phyloP scores from a whole-genome alignment of 2,797 vertebrate genomes.

The Anableps anableps region DNA sequence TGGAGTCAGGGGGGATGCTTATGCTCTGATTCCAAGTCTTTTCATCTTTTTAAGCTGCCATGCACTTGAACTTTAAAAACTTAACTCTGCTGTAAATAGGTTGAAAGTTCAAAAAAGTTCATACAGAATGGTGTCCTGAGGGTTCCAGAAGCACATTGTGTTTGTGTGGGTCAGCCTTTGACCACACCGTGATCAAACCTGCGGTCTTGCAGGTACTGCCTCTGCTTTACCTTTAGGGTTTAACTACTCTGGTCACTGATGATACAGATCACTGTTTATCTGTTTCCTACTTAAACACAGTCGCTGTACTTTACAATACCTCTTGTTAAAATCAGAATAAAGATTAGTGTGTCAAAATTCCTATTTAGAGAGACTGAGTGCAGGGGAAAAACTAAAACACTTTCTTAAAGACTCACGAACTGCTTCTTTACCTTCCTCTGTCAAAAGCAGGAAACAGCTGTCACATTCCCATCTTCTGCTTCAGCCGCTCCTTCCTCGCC shows the following conservation, averaged over 20 bases:
- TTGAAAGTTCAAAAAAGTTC: slow-evolving; percentile 35
- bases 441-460: slow-evolving; percentile 9
- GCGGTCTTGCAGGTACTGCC: slow-evolving; percentile 8
- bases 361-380: slow-evolving; percentile 2
- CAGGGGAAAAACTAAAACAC: not conserved
- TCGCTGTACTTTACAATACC: slow-evolving; percentile 6
- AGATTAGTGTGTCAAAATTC: not conserved
- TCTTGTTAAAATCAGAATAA: slow-evolving; percentile 11
- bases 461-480: slow-evolving; percentile 1
- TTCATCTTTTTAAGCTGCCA: slow-evolving; percentile 55
- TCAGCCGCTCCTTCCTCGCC: not conserved
- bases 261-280: slow-evolving; percentile 24
- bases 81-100: slow-evolving; percentile 42
- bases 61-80: slow-evolving; percentile 51
- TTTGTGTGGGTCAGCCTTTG: slow-evolving; percentile 24
- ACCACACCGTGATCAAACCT: slow-evolving; percentile 12
- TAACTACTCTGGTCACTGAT: slow-evolving; percentile 16
- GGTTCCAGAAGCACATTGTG: slow-evolving; percentile 30
- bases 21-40: slow-evolving; percentile 39
- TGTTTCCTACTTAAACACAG: slow-evolving; percentile 23
- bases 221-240: slow-evolving; percentile 21
- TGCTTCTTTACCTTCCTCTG: not conserved
- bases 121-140: slow-evolving; percentile 25
- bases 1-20: slow-evolving; percentile 41
- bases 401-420: slow-evolving; percentile 3